phyloP scores from a whole-genome alignment of 2,888 invertebrate species.

The Branchellion lobata region DNA sequence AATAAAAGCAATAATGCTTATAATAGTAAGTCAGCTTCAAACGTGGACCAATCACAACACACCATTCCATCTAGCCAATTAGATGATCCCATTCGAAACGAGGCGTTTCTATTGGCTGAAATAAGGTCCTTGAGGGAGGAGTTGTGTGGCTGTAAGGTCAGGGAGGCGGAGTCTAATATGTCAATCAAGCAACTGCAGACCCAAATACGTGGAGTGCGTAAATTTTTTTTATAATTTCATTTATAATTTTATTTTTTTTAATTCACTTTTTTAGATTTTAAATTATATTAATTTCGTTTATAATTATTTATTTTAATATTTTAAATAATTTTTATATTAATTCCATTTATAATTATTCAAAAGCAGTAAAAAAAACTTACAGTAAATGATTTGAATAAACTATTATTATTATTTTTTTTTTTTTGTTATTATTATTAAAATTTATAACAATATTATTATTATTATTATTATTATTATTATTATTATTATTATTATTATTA shows the following conservation, averaged over 20 bases:
- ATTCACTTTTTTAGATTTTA: too few relatives aligned
- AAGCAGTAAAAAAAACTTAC: too few relatives aligned
- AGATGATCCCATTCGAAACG: not conserved
- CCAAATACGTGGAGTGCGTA: constrained; percentile 23
- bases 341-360: too few relatives aligned
- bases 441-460: constrained; percentile 14
- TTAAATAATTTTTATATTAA: too few relatives aligned
- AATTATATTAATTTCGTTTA: too few relatives aligned
- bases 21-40: not conserved
- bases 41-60: too few relatives aligned
- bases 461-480: constrained; percentile 5
- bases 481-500: not conserved
- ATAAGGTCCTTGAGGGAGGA: constrained; percentile 28
- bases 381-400: too few relatives aligned
- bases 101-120: constrained; percentile 28
- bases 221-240: not conserved
- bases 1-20: not conserved
- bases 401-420: constrained; percentile 25
- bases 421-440: not conserved
- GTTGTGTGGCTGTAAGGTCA: constrained; percentile 35
- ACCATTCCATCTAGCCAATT: too few relatives aligned
- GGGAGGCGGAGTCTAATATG: constrained; percentile 41
- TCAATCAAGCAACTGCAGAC: constrained; percentile 36
- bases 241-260: constrained; percentile 7
- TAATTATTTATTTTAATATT: too few relatives aligned